A percentile compares a stretch with the other conserved stretches of the same genome.
Evolutionary conservation across 2,888 invertebrate genomes (phyloP).

Genomic region (Tiliacea citrago): DNA sequence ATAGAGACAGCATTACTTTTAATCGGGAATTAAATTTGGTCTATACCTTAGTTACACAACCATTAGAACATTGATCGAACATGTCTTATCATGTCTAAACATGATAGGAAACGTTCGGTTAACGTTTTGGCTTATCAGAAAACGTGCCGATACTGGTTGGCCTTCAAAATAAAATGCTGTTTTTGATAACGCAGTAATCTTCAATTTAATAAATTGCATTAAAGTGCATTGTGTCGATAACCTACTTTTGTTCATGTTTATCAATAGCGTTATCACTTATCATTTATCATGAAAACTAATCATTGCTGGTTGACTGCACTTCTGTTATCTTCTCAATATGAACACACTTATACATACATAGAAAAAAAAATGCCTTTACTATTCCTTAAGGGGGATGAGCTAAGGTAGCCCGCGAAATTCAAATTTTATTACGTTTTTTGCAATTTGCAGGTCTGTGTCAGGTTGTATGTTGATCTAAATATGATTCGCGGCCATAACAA

Average conservation of each 20-base stretch:
- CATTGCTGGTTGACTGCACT: neutral
- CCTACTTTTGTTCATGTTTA: neutral
- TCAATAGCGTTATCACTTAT: neutral
- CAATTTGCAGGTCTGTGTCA: too few relatives aligned
- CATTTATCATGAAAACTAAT: neutral
- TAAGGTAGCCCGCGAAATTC: too few relatives aligned
- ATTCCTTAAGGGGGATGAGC: too few relatives aligned
- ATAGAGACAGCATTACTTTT: too few relatives aligned
- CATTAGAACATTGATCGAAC: neutral
- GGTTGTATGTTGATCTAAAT: too few relatives aligned
- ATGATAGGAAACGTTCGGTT: neutral
- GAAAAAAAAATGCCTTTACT: too few relatives aligned
- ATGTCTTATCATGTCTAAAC: neutral
- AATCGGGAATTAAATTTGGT: too few relatives aligned
- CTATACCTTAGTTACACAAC: neutral
- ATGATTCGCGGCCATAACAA: too few relatives aligned
- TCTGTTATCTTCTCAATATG: neutral
- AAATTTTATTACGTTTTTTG: too few relatives aligned
- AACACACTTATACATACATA: too few relatives aligned
- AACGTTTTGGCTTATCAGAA: neutral
- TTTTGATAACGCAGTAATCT: neutral
- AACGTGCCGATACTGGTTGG: neutral
- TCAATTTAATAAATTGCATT: constrained; percentile 12
- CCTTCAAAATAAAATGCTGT: neutral
- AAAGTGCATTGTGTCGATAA: constrained; percentile 23